phyloP scores from a whole-genome alignment of 2,888 invertebrate genomes.

The Caenorhabditis sp. region DNA sequence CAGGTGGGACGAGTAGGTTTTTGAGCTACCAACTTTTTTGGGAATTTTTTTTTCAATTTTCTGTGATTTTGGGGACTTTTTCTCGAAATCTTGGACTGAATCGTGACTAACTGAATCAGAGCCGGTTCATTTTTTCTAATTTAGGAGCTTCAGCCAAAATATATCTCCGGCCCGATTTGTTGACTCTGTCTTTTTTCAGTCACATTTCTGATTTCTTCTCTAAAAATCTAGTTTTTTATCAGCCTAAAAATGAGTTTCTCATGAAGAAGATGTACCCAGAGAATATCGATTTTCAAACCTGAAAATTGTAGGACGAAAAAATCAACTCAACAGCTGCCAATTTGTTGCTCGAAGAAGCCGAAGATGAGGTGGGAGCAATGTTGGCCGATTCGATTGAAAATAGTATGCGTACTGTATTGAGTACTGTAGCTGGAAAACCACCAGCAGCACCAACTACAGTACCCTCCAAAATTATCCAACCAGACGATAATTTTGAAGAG shows the following conservation, averaged over 20 bases:
- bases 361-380: constrained; percentile 58
- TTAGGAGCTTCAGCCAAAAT: no score
- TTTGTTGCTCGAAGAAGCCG: constrained; percentile 61
- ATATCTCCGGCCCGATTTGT: no score
- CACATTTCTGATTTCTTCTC: no score
- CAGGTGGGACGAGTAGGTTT: constrained; percentile 44
- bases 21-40: neutral
- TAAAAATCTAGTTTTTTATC: no score
- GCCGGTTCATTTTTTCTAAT: no score
- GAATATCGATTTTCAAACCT: no score
- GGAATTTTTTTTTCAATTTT: no score
- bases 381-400: constrained; percentile 64
- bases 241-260: no score
- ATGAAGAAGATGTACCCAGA: neutral
- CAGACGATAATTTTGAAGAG: constrained; percentile 63
- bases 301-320: constrained; percentile 69
- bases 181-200: no score
- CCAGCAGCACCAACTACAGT: constrained; percentile 25
- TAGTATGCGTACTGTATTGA: constrained; percentile 64
- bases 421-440: constrained; percentile 59
- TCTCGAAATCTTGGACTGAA: no score
- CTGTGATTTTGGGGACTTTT: no score
- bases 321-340: constrained; percentile 59
- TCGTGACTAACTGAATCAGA: no score
- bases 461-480: constrained; percentile 9